A percentile compares a stretch with the other conserved stretches of the same genome.
These are phyloP conservation scores for Tragelaphus buxtoni DNA, from an alignment of 2,113 vertebrate species.

Conservation along the genomic window DNA sequence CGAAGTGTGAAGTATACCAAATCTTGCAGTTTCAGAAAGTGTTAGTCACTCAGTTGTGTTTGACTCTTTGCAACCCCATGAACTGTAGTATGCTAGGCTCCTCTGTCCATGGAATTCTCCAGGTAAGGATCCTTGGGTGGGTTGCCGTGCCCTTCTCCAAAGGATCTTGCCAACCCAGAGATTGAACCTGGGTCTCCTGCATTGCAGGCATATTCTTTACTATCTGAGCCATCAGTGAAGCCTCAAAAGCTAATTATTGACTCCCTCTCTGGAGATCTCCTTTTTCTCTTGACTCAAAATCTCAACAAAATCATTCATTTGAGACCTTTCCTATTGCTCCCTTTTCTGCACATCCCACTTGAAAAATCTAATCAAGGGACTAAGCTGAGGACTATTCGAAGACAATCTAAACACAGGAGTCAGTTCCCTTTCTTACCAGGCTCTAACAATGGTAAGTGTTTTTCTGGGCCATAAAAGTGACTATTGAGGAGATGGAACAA, in stretches of 20 bases:
- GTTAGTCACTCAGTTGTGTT: too few relatives aligned
- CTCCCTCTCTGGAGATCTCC: background rate
- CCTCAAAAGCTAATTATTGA: background rate
- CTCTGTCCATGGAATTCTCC: too few relatives aligned
- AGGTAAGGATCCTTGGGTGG: background rate
- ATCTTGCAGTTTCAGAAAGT: too few relatives aligned
- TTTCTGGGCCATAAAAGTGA: background rate
- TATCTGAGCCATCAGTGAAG: background rate
- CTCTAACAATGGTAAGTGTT: background rate
- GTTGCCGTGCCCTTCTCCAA: background rate
- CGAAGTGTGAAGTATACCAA: too few relatives aligned
- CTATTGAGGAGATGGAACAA: background rate
- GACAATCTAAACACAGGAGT: background rate
- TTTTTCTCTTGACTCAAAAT: background rate
- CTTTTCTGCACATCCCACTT: background rate
- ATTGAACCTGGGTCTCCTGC: background rate
- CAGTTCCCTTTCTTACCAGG: background rate
- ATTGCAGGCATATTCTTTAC: background rate
- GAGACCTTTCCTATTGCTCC: background rate
- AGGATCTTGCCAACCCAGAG: background rate
- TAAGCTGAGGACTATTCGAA: background rate
- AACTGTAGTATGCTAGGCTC: too few relatives aligned
- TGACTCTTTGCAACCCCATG: too few relatives aligned
- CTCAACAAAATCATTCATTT: background rate
- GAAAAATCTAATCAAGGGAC: background rate